Conservation (phyloP, 2,888 invertebrate species). For the Parnassius glacialis region DNA sequence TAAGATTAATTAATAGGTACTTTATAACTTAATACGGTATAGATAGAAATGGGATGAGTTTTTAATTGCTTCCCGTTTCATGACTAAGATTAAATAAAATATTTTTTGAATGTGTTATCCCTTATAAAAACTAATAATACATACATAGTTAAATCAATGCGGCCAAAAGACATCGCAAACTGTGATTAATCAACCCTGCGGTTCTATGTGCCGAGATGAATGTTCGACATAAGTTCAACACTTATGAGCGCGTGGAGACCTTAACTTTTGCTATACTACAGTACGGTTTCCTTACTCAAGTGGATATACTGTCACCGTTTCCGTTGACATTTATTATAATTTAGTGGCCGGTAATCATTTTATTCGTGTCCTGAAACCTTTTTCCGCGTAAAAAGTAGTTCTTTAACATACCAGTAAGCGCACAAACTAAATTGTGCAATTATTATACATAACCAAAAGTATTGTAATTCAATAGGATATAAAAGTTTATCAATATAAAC, state of each 20-base stretch:
- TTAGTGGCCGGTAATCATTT: slow-evolving; percentile 34
- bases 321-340: slow-evolving; percentile 45
- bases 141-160: no score
- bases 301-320: slow-evolving; percentile 40
- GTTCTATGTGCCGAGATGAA: slow-evolving; percentile 38
- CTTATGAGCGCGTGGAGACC: slow-evolving; percentile 44
- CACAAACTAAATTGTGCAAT: no score
- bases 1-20: no score
- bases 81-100: no score
- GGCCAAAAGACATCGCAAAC: slow-evolving; percentile 37
- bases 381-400: slow-evolving; percentile 9
- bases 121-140: no score
- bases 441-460: neutral
- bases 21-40: no score
- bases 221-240: slow-evolving; percentile 41
- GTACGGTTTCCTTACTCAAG: no score
- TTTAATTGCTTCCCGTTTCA: no score
- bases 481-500: neutral
- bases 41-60: no score
- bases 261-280: slow-evolving; percentile 40
- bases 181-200: slow-evolving; percentile 40
- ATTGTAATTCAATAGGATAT: slow-evolving; percentile 3
- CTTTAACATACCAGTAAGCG: no score
- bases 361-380: slow-evolving; percentile 29
- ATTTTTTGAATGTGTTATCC: no score